Conservation (phyloP, 37 sponge, comb jelly and placozoan species). For the Ianthella basta region DNA sequence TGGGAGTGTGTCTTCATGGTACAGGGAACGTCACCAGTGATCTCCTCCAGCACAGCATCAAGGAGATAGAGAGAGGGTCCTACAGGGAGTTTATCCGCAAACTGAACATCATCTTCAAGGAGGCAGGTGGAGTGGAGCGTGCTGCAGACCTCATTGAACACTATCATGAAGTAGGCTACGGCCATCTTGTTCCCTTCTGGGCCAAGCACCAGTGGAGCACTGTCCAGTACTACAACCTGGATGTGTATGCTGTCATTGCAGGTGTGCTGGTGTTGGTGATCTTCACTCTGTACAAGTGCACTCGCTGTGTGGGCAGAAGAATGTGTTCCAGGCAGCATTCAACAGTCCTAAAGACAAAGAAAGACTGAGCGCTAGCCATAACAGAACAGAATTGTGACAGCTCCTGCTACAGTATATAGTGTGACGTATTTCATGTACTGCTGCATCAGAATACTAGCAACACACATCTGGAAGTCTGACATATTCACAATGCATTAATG, state of each 20-base stretch:
- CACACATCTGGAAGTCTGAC: too few relatives aligned
- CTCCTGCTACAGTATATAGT: too few relatives aligned
- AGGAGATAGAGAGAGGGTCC: background rate
- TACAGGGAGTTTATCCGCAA: background rate
- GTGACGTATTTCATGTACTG: too few relatives aligned
- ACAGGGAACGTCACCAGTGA: background rate
- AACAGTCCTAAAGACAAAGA: background rate
- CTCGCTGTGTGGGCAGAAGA: too few relatives aligned
- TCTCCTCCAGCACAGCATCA: background rate
- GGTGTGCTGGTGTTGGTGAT: background rate
- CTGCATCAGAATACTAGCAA: too few relatives aligned
- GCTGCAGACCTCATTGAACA: conserved; percentile 29
- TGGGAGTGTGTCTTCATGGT: conserved; percentile 20
- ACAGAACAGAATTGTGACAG: background rate
- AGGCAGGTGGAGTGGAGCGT: background rate
- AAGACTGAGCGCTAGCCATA: background rate
- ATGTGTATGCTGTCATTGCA: conserved; percentile 19
- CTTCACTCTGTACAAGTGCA: background rate
- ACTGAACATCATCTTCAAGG: background rate
- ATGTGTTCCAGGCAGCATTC: too few relatives aligned
- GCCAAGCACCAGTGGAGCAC: conserved; percentile 25
- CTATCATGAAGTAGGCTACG: conserved; percentile 18
- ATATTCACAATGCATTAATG: too few relatives aligned
- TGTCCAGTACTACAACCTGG: conserved; percentile 31
- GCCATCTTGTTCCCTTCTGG: conserved; percentile 5